Conservation (phyloP, 2,888 invertebrate species). For the Coenonympha arcania region DNA sequence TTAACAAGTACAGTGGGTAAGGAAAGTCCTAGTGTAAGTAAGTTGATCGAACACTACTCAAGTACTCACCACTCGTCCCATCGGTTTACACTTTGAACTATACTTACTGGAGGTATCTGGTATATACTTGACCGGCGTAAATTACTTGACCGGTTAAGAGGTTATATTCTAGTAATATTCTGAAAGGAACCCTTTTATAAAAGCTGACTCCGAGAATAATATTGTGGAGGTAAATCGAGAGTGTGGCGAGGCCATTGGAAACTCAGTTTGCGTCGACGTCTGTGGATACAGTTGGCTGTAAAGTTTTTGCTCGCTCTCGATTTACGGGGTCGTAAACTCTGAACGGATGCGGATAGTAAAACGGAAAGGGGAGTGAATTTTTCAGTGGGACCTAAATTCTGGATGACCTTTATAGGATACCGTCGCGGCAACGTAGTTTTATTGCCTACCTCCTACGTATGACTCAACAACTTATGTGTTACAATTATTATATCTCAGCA, state of each 20-base stretch:
- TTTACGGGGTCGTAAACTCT: constrained; percentile 65
- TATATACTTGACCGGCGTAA: no score
- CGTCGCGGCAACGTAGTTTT: constrained; percentile 31
- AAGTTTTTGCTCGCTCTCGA: constrained; percentile 60
- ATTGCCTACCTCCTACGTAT: constrained; percentile 20
- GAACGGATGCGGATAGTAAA: constrained; percentile 61
- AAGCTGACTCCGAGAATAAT: no score
- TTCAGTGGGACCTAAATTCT: constrained; percentile 49
- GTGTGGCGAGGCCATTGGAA: constrained; percentile 44
- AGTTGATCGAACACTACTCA: no score
- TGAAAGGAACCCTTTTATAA: no score
- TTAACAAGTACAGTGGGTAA: no score
- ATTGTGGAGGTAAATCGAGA: constrained; percentile 15
- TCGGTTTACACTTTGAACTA: no score
- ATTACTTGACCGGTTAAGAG: no score
- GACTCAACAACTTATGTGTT: constrained; percentile 9
- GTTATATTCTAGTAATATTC: no score
- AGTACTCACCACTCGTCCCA: no score
- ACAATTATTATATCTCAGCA: background rate
- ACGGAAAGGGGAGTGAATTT: constrained; percentile 58
- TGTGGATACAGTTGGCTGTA: constrained; percentile 47
- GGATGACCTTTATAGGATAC: constrained; percentile 30
- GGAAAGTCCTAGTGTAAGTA: no score
- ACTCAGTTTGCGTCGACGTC: constrained; percentile 48
- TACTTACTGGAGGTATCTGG: no score